A percentile compares a stretch with the other conserved stretches of the same genome.
phyloP scores from a whole-genome alignment of 2,797 vertebrate genomes.

The Selene dorsalis region DNA sequence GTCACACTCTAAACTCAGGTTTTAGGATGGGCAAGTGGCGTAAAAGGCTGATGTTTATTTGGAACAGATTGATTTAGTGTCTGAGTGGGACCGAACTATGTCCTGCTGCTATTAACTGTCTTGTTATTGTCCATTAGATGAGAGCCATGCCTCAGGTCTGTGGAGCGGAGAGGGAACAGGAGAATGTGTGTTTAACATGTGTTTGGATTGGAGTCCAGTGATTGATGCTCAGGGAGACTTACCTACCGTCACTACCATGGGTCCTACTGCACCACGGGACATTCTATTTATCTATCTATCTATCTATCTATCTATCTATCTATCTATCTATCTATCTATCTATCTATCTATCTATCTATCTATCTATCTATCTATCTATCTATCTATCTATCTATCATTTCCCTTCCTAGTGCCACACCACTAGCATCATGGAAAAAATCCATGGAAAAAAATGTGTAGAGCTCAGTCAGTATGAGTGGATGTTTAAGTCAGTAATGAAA shows the following conservation, averaged over 20 bases:
- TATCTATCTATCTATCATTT: neutral
- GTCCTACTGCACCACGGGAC: neutral
- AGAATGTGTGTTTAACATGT: constrained; percentile 67
- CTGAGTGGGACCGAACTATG: constrained; percentile 59
- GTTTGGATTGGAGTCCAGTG: constrained; percentile 75
- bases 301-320: neutral
- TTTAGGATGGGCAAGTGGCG: constrained; percentile 57
- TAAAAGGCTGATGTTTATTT: constrained; percentile 74
- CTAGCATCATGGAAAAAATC: too few species aligned
- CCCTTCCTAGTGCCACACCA: too few species aligned
- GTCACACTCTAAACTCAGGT: constrained; percentile 44
- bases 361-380: constrained; percentile 2
- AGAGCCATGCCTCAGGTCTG: constrained; percentile 73
- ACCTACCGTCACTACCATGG: constrained; percentile 40
- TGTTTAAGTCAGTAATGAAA: neutral
- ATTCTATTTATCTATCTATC: neutral
- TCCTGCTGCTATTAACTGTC: constrained; percentile 69
- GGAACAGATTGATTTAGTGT: constrained; percentile 77
- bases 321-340: neutral
- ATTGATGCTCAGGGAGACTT: constrained; percentile 74
- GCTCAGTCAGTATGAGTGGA: neutral
- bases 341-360: neutral
- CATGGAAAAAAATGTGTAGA: too few species aligned
- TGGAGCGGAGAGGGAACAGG: constrained; percentile 61
- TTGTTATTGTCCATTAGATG: constrained; percentile 77